Evolutionary conservation across 2,113 vertebrate genomes (phyloP).

Genomic region (Talpa occidentalis): DNA sequence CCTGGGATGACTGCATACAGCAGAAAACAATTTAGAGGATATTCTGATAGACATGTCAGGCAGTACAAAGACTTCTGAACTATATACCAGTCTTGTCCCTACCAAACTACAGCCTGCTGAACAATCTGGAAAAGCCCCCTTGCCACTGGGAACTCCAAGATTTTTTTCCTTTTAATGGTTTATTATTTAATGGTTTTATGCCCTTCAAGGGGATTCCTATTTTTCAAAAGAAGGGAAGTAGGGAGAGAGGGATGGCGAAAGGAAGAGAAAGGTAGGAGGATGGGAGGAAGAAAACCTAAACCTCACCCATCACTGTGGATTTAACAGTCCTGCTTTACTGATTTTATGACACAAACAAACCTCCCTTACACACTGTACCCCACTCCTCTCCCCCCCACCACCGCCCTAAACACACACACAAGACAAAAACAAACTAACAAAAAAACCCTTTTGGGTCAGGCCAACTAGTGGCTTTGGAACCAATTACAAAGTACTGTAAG

Average conservation of each 20-base stretch:
- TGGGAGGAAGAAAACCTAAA: neutral
- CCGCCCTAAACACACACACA: no score
- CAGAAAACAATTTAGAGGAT: slow-evolving; percentile 56
- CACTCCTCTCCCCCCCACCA: no score
- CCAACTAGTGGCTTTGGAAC: slow-evolving; percentile 81
- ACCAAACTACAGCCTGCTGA: slow-evolving; percentile 66
- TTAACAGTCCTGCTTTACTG: neutral
- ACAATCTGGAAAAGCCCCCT: slow-evolving; percentile 71
- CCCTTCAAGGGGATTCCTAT: slow-evolving; percentile 84
- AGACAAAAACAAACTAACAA: slow-evolving; percentile 69
- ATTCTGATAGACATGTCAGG: slow-evolving; percentile 68
- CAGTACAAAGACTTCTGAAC: slow-evolving; percentile 61
- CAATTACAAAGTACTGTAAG: slow-evolving; percentile 82
- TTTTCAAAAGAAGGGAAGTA: slow-evolving; percentile 40
- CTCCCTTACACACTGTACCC: slow-evolving; percentile 8
- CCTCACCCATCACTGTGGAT: neutral
- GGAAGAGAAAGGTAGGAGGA: neutral
- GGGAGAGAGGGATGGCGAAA: neutral
- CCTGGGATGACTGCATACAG: slow-evolving; percentile 65
- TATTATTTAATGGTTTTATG: slow-evolving; percentile 78
- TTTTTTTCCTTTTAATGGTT: slow-evolving; percentile 81
- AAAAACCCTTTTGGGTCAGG: slow-evolving; percentile 75
- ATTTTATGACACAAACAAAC: neutral
- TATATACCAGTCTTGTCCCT: slow-evolving; percentile 63
- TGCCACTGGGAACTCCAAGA: slow-evolving; percentile 68